Base-by-base conservation (phyloP, 1,140 invertebrate genomes). In the Trichoplusia ni region DNA sequence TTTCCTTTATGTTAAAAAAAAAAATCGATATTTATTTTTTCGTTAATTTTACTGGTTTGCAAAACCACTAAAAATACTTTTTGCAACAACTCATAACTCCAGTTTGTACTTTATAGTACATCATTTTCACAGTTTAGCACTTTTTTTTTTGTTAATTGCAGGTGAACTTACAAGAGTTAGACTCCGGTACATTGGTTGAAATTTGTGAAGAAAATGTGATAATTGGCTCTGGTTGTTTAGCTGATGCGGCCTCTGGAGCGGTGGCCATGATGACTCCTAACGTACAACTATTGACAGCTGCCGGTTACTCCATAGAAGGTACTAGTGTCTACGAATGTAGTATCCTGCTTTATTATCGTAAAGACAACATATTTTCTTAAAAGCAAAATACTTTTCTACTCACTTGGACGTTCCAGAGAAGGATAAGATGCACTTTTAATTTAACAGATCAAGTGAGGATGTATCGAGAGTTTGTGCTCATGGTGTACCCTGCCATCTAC, bases 401-500 rank as follows among this genome's bases (percentile, higher is more conserved):
- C n/a, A n/a, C n/a, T n/a, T n/a, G n/a, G n/a, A n/a, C n/a, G n/a
- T n/a, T n/a, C n/a, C 3, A 23, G 46, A 35, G 13, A 62, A 1
- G 18, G 33, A 25, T 13, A 14, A 51, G 6, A 11, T 21, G 44
- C n/a, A 25, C 8, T 35, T 47, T 1, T 60, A 19, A 44, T 4
- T 67, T 64, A n/a, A 0, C 75, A 88, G 86, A 86, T 38, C 86
- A 89, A 65, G 76, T 81, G 11, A 76, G 79, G 2, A 44, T 91
- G 51, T 91, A 86, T 46, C 76, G 67, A 7, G 86, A 90, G 53
- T 92, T 90, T 63, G 42, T 91, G 23, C 29, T 77, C 9, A 67
- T 84, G 67, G 80, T 82, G 58, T 91, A 77, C 63, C 91, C 91
- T 1, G 82, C 86, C 2, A 62, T 82, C 14, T 91, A 86, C 64